phyloP scores from a whole-genome alignment of 2,888 invertebrate genomes.

The Epirrhoe tristata region DNA sequence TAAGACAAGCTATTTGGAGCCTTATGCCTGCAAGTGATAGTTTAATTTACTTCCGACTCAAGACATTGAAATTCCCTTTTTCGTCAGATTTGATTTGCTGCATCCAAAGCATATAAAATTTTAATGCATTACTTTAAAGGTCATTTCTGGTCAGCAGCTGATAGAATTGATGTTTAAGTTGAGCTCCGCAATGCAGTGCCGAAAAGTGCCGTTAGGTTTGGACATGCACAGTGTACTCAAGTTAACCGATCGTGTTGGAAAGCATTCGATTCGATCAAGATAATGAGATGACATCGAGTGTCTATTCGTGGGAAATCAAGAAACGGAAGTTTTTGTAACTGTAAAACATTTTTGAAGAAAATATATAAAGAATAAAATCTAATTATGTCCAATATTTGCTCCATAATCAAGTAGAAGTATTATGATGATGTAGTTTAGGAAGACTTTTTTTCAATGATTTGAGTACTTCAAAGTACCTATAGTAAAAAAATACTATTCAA shows the following conservation, averaged over 20 bases:
- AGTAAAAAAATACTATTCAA: too few species aligned
- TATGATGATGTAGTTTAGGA: too few species aligned
- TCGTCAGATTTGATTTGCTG: not conserved
- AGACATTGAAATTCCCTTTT: not conserved
- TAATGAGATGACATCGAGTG: constrained; percentile 3
- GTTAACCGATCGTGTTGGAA: constrained; percentile 5
- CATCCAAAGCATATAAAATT: not conserved
- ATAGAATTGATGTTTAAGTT: not conserved
- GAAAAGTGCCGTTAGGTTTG: constrained; percentile 28
- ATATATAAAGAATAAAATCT: too few species aligned
- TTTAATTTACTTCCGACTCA: not conserved
- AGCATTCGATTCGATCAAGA: constrained; percentile 8
- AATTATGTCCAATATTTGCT: too few species aligned
- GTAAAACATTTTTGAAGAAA: not conserved
- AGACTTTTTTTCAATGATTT: too few species aligned
- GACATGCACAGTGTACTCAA: constrained; percentile 6
- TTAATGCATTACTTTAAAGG: not conserved
- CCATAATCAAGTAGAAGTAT: too few species aligned
- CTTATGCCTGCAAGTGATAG: not conserved
- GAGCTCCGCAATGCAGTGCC: constrained; percentile 11
- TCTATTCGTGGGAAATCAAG: constrained; percentile 15
- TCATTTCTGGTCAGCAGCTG: not conserved
- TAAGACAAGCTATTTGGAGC: not conserved
- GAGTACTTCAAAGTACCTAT: too few species aligned
- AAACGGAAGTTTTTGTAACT: not conserved